Evolutionary conservation across 2,797 vertebrate species (phyloP), one percentile per base, ranked within the genome.

Genomic region (Lacerta viridis): DNA sequence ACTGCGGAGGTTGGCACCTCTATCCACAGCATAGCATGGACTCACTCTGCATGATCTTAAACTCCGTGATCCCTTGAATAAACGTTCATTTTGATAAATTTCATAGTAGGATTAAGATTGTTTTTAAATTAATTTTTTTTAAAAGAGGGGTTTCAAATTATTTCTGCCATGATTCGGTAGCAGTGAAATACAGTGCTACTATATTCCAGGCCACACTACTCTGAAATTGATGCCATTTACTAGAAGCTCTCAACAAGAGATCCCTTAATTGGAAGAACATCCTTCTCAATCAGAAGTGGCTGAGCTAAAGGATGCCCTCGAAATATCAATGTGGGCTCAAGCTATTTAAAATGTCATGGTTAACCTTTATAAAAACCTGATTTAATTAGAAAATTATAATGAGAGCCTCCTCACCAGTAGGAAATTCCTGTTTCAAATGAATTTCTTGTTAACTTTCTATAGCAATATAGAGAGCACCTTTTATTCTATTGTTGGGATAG

Each of bases 361-460:
- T 96, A 96, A 96, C 94, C 93, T 96, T 97, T 97, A 92, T 80
- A 93, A 95, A 96, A 91, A 88, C 46, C 87, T 96, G 94, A 96
- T 97, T 96, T 96, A 97, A 96, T 97, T 96, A 97, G 94, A 96
- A 95, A 96, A 95, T 94, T 96, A 92, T 94, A 94, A 96, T 94
- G 93, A 90, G 87, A 88, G 33, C 87, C 87, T 90, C 94, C 92
- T 95, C 94, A 91, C 64, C 81, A 89, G 83, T 89, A 93, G 90
- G 89, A 95, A 94, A 95, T 0, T 39, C 74, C 87, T 93, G 88
- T 89, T 91, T 94, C 92, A 96, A 91, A 92, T 93, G 90, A 94
- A 84, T 43, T 84, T 86, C 87, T 77, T 94, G 84, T 88, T 93
- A 93, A 91, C 75, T 93, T 91, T 91, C 90, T 39, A 33, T 92